These are phyloP conservation scores for Torymus auratus DNA, from an alignment of 2,888 invertebrate genomes.

Conservation along the genomic window DNA sequence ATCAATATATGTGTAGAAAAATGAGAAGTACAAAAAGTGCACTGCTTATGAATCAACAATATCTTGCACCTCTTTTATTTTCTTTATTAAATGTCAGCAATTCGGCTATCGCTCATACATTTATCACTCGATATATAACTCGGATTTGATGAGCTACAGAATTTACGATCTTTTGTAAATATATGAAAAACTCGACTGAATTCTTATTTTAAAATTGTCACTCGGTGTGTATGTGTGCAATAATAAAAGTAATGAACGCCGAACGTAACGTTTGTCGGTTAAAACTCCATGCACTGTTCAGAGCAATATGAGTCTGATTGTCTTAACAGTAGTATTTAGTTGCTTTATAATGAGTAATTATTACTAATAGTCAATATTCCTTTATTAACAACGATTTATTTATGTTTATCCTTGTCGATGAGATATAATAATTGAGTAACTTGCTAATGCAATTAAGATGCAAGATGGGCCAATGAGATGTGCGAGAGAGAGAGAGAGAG, in stretches of 20 bases:
- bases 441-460: no score
- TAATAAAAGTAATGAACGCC: background rate
- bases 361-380: slow-evolving; percentile 36
- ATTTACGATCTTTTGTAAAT: background rate
- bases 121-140: slow-evolving; percentile 15
- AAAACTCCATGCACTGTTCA: slow-evolving; percentile 56
- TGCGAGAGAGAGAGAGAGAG: no score
- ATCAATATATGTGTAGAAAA: slow-evolving; percentile 62
- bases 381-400: background rate
- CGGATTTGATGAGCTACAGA: background rate
- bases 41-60: slow-evolving; percentile 41
- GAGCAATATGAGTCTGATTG: slow-evolving; percentile 75
- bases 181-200: background rate
- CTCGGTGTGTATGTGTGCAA: background rate
- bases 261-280: background rate
- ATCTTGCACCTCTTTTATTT: slow-evolving; percentile 9
- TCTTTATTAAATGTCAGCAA: slow-evolving; percentile 4
- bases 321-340: slow-evolving; percentile 74
- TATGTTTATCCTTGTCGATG: no score
- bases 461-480: no score
- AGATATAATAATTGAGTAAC: no score
- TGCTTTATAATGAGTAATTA: slow-evolving; percentile 64
- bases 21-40: slow-evolving; percentile 65
- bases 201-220: background rate
- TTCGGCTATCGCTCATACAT: slow-evolving; percentile 1